Evolutionary conservation across 2,113 vertebrate species (phyloP).

Genomic region (Mobula hypostoma): DNA sequence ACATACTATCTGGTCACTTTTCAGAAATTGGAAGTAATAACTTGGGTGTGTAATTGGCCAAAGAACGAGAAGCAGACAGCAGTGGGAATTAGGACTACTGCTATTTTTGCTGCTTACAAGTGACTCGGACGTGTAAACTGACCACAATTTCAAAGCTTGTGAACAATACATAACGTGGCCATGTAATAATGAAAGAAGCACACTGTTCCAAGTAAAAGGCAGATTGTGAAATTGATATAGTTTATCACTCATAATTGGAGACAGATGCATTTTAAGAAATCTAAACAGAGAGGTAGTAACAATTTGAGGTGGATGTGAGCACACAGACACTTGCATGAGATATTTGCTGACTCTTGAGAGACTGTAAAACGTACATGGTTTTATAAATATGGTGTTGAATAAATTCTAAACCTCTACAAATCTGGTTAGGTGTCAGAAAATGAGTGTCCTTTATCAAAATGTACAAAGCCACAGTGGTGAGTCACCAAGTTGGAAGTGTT

Average conservation of each 20-base stretch:
- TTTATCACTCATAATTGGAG: not conserved
- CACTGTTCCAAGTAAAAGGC: not conserved
- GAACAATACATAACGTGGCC: too few relatives aligned
- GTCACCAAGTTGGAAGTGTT: not conserved
- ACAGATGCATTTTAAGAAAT: not conserved
- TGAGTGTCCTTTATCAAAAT: not conserved
- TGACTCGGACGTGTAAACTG: not conserved
- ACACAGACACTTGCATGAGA: not conserved
- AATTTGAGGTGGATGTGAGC: not conserved
- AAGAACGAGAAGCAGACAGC: not conserved
- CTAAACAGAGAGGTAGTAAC: not conserved
- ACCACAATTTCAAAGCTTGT: not conserved
- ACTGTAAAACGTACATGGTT: not conserved
- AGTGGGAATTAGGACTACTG: not conserved
- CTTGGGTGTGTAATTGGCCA: not conserved
- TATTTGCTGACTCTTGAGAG: not conserved
- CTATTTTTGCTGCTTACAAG: not conserved
- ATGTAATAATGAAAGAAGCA: too few relatives aligned
- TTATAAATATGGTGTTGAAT: not conserved
- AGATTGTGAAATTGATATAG: not conserved
- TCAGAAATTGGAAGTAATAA: not conserved
- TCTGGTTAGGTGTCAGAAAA: too few relatives aligned
- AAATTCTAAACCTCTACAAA: not conserved
- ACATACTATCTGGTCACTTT: not conserved
- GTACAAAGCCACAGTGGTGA: not conserved